These are phyloP conservation scores for Clarias platycephalus DNA, from an alignment of 2,797 vertebrate genomes.

Conservation along the genomic window DNA sequence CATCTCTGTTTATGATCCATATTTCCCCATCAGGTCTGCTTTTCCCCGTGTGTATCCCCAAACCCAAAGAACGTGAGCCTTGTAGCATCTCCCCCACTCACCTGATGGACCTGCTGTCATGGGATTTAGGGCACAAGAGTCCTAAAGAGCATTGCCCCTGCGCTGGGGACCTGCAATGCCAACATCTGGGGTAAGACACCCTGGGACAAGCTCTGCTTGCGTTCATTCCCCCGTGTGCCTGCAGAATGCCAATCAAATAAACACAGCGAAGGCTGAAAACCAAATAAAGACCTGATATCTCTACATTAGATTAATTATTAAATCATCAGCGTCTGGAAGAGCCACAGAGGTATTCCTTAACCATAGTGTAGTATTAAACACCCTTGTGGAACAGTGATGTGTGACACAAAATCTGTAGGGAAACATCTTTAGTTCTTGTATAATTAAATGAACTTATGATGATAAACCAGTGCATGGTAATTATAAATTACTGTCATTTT, in stretches of 20 bases:
- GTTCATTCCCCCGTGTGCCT: not conserved
- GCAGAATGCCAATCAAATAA: not conserved
- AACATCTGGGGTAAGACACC: conserved; percentile 80
- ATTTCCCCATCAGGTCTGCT: conserved; percentile 74
- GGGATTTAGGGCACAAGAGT: conserved; percentile 77
- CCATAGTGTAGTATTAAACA: not conserved
- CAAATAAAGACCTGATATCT: not conserved
- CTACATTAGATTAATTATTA: not conserved
- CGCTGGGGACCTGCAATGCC: conserved; percentile 83
- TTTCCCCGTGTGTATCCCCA: conserved; percentile 86
- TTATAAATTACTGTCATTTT: not conserved
- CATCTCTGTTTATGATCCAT: not conserved
- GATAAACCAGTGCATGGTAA: not conserved
- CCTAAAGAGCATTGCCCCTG: conserved; percentile 88
- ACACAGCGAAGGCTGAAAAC: not conserved
- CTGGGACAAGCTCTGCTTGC: not conserved
- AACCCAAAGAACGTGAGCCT: conserved; percentile 82
- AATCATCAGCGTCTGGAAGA: not conserved
- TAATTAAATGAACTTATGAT: not conserved
- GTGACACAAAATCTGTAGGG: not conserved
- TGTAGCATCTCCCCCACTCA: conserved; percentile 82
- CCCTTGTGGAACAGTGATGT: not conserved
- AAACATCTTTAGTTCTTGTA: not conserved
- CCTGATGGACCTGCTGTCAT: conserved; percentile 83
- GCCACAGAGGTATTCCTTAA: not conserved